These are phyloP conservation scores for Podiceps cristatus DNA, from an alignment of 2,113 vertebrate genomes.

Conservation along the genomic window DNA sequence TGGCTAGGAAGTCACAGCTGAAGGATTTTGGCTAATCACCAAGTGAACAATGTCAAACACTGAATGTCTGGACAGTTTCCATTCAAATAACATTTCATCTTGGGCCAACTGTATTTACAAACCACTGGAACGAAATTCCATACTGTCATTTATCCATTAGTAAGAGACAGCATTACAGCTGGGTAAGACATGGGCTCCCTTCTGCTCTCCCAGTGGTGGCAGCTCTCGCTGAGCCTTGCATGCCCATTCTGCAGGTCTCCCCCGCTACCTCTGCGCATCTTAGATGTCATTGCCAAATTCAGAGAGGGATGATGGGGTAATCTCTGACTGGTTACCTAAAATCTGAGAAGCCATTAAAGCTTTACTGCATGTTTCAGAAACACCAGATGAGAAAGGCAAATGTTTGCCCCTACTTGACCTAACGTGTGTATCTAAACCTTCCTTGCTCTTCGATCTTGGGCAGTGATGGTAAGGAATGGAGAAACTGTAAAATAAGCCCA, in stretches of 20 bases:
- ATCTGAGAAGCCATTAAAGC: not conserved
- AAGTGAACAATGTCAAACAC: constrained; percentile 78
- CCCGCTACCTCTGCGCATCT: not conserved
- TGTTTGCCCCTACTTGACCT: not conserved
- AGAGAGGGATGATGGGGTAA: not conserved
- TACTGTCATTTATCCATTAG: constrained; percentile 41
- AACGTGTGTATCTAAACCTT: not conserved
- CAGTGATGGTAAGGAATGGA: not conserved
- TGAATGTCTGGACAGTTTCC: constrained; percentile 72
- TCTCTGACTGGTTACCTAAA: not conserved
- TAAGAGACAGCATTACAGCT: not conserved
- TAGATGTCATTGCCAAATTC: not conserved
- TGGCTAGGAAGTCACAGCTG: constrained; percentile 68
- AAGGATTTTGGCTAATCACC: constrained; percentile 71
- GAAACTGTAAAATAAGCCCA: not conserved
- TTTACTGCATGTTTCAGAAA: not conserved
- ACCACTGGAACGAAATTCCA: constrained; percentile 45
- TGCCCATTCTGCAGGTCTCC: not conserved
- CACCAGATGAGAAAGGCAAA: not conserved
- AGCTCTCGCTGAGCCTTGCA: not conserved
- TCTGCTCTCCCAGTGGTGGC: not conserved
- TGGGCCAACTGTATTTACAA: constrained; percentile 60
- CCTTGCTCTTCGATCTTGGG: fast-evolving
- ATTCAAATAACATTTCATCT: constrained; percentile 68
- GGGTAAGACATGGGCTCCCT: not conserved